Percentiles rank a stretch among this genome's conserved stretches.
These are phyloP conservation scores for Oscheius sp. DNA, from an alignment of 2,888 invertebrate species.

Conservation along the genomic window DNA sequence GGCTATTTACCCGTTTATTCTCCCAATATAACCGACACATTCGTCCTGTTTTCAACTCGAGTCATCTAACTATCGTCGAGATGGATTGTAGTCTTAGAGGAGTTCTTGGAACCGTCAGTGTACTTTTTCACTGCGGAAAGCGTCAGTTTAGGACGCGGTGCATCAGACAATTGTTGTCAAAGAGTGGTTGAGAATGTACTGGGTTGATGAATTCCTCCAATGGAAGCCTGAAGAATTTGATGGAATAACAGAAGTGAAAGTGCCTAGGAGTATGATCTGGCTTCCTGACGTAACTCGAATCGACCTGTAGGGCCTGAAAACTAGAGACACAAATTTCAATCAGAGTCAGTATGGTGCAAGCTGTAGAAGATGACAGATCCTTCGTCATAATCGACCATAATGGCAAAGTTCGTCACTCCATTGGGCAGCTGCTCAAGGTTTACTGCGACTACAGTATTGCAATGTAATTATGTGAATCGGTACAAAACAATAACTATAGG, in stretches of 20 bases:
- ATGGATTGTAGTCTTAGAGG: conserved; percentile 30
- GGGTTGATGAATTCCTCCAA: conserved; percentile 27
- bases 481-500: neutral
- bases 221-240: conserved; percentile 23
- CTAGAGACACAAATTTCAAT: neutral
- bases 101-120: conserved; percentile 5
- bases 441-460: conserved; percentile 31
- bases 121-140: neutral
- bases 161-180: conserved; percentile 23
- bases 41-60: conserved; percentile 26
- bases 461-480: neutral
- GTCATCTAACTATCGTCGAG: conserved; percentile 9
- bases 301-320: conserved; percentile 16
- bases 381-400: conserved; percentile 16
- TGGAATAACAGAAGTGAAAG: conserved; percentile 22
- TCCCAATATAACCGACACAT: conserved; percentile 19
- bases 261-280: conserved; percentile 30
- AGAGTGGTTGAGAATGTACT: conserved; percentile 35
- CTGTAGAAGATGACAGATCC: conserved; percentile 22
- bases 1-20: conserved; percentile 14
- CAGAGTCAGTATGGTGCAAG: conserved; percentile 23
- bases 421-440: conserved; percentile 25
- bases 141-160: conserved; percentile 18
- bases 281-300: conserved; percentile 30
- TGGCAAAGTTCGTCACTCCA: conserved; percentile 22